Percentiles rank a stretch among this genome's conserved stretches.
phyloP scores from a whole-genome alignment of 1,140 invertebrate species.

The Heliconius hewitsoni region DNA sequence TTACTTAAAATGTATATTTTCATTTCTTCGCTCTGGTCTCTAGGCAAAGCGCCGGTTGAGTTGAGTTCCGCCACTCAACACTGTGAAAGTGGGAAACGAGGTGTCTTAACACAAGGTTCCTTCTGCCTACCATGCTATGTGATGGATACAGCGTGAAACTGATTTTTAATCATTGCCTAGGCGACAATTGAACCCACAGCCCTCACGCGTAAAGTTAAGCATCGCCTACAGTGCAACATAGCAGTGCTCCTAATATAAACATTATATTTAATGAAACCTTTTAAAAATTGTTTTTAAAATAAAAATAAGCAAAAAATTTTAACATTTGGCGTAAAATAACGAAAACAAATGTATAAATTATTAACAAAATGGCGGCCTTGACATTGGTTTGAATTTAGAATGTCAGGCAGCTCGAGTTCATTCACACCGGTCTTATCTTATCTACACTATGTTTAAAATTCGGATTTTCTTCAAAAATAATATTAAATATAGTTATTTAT shows the following conservation, averaged over 20 bases:
- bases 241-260: background rate
- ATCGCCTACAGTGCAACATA: too few species aligned
- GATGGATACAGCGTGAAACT: too few species aligned
- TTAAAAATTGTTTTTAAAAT: background rate
- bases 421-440: constrained; percentile 1
- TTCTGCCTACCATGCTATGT: too few species aligned
- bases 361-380: constrained; percentile 36
- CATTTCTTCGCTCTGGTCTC: too few species aligned
- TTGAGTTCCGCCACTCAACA: too few species aligned
- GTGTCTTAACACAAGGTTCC: too few species aligned
- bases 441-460: background rate
- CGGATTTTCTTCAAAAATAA: background rate
- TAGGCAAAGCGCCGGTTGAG: too few species aligned
- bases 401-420: constrained; percentile 29
- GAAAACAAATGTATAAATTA: constrained; percentile 6
- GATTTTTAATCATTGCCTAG: too few species aligned
- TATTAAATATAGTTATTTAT: background rate
- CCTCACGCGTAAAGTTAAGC: too few species aligned
- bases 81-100: too few species aligned
- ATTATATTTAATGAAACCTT: background rate
- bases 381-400: constrained; percentile 44
- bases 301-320: background rate
- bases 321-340: background rate
- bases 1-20: too few species aligned
- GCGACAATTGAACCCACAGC: too few species aligned